These are phyloP conservation scores for Ancistrus triradiatus DNA, from an alignment of 2,113 vertebrate species.

Conservation along the genomic window DNA sequence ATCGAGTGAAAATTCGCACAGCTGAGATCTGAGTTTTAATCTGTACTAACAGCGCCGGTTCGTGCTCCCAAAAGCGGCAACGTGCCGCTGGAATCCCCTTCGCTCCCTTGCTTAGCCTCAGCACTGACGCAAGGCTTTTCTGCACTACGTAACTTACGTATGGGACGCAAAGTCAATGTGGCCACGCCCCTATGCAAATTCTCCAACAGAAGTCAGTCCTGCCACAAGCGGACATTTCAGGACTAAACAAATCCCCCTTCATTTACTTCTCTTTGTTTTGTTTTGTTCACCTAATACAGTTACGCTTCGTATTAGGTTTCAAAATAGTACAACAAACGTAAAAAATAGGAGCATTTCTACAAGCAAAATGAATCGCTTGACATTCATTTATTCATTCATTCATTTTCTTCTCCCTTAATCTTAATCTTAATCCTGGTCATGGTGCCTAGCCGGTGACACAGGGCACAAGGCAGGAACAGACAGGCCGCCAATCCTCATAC, in stretches of 20 bases:
- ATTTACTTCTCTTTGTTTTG: no score
- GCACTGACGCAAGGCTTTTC: slow-evolving; percentile 52
- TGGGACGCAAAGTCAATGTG: slow-evolving; percentile 40
- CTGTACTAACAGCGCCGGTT: slow-evolving; percentile 17
- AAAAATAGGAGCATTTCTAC: no score
- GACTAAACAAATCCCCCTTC: not conserved
- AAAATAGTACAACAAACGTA: no score
- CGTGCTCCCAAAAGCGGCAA: slow-evolving; percentile 48
- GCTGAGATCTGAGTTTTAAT: slow-evolving; percentile 18
- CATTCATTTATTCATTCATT: no score
- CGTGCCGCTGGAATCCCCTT: slow-evolving; percentile 54
- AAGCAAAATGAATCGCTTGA: no score
- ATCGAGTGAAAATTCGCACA: slow-evolving; percentile 14
- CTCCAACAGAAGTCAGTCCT: not conserved
- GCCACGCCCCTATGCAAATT: slow-evolving; percentile 30
- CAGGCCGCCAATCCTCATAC: no score
- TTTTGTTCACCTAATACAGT: no score
- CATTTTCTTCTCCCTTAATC: no score
- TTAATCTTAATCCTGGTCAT: no score
- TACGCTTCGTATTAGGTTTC: no score
- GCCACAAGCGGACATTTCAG: not conserved
- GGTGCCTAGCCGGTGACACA: no score
- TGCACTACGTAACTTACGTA: slow-evolving; percentile 48
- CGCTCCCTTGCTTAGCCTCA: slow-evolving; percentile 45
- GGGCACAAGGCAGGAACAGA: no score